Percentiles rank a stretch among this genome's conserved stretches.
Conservation (phyloP, 2,888 invertebrate species). For the Polymixis lichenea region DNA sequence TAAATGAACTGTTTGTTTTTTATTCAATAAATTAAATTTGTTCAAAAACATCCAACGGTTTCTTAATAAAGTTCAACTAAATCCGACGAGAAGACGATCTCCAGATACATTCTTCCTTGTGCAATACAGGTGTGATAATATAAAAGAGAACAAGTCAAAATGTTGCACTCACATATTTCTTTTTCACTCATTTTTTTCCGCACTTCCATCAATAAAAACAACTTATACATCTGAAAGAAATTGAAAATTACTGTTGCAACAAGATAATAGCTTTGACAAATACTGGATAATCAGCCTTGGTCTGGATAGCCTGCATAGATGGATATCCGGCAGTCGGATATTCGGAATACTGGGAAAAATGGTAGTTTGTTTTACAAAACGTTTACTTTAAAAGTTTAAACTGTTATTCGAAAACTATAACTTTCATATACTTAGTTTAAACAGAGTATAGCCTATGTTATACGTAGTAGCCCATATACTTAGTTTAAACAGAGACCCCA, state of each 20-base stretch:
- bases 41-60: too few species aligned
- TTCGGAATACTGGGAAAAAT: conserved; percentile 12
- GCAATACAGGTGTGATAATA: background rate
- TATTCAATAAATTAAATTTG: too few species aligned
- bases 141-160: background rate
- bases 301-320: conserved; percentile 9
- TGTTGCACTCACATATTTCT: conserved; percentile 77
- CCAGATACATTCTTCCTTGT: background rate
- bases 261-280: conserved; percentile 9
- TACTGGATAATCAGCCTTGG: conserved; percentile 12
- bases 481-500: too few species aligned
- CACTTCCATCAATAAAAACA: conserved; percentile 74
- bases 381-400: background rate
- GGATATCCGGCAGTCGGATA: conserved; percentile 32
- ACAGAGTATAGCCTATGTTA: background rate
- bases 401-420: background rate
- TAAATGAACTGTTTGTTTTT: too few species aligned
- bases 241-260: conserved; percentile 37
- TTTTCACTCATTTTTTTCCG: conserved; percentile 65
- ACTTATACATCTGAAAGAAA: conserved; percentile 79
- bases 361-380: background rate
- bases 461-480: too few species aligned
- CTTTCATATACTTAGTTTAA: background rate
- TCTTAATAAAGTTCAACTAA: too few species aligned
- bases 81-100: too few species aligned